Conservation (phyloP, 2,113 vertebrate genomes). For the Rutilus rutilus region DNA sequence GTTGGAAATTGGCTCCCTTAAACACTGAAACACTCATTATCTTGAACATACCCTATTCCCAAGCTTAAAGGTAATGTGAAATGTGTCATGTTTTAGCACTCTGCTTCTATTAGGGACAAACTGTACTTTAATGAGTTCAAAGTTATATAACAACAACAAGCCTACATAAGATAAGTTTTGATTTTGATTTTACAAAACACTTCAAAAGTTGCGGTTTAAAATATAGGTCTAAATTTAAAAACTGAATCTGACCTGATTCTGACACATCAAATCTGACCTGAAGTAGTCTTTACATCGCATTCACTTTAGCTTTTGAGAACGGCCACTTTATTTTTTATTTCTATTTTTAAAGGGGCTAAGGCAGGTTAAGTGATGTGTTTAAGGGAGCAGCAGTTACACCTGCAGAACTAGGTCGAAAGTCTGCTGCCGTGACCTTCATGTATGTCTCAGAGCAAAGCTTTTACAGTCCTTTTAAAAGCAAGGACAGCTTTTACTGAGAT, state of each 20-base stretch:
- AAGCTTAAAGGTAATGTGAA: too few species aligned
- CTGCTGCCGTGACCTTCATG: slow-evolving; percentile 3
- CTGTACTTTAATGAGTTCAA: background rate
- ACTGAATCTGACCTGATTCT: background rate
- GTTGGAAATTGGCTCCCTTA: too few species aligned
- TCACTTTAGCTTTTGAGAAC: slow-evolving; percentile 4
- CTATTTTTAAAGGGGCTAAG: slow-evolving; percentile 30
- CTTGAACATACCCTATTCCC: background rate
- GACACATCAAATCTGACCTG: background rate
- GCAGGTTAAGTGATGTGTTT: slow-evolving; percentile 51
- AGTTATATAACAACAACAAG: background rate
- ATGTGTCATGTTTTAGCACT: too few species aligned
- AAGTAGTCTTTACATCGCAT: background rate
- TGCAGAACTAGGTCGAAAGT: slow-evolving; percentile 37
- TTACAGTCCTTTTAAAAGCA: slow-evolving; percentile 2
- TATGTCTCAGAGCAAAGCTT: slow-evolving; percentile 23
- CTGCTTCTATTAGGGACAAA: background rate
- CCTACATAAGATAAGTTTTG: background rate
- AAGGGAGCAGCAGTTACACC: slow-evolving; percentile 33
- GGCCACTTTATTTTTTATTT: slow-evolving; percentile 27
- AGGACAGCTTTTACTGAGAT: background rate
- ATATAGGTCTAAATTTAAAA: background rate
- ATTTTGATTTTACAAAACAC: background rate
- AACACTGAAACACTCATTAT: background rate
- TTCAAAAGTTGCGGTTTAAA: slow-evolving; percentile 6